Evolutionary conservation across 92 coral and sea anemone genomes (phyloP).

Genomic region (Bergia puertoricense): DNA sequence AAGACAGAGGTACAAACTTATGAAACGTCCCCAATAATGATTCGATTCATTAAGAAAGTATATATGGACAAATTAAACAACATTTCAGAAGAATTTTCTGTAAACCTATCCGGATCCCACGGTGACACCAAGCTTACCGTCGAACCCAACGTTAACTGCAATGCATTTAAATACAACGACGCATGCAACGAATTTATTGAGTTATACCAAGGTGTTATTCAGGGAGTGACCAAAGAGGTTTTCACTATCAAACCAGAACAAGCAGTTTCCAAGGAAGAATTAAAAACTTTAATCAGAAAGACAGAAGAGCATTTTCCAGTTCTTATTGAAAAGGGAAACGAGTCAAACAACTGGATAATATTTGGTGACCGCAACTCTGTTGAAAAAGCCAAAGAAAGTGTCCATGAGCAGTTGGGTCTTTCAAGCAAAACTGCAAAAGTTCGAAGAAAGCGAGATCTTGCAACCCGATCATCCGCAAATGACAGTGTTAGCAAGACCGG

Average conservation of each 20-base stretch:
- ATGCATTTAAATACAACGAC: conserved; percentile 29
- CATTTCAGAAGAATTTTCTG: conserved; percentile 31
- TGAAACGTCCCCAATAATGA: conserved; percentile 4
- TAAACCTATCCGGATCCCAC: neutral
- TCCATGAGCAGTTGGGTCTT: conserved; percentile 6
- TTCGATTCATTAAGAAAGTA: conserved; percentile 40
- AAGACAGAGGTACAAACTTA: conserved; percentile 2
- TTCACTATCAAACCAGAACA: conserved; percentile 8
- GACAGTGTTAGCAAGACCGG: neutral
- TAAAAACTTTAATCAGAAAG: neutral
- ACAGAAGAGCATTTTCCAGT: conserved; percentile 28
- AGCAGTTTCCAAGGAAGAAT: neutral
- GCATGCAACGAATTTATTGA: conserved; percentile 42
- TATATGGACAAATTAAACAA: neutral
- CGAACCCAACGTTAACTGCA: conserved; percentile 31
- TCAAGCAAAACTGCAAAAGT: neutral
- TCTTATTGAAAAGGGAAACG: conserved; percentile 34
- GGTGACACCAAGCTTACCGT: conserved; percentile 44
- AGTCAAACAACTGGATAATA: conserved; percentile 22
- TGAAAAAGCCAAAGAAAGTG: conserved; percentile 2
- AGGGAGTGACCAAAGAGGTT: conserved; percentile 42
- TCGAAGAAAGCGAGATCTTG: conserved; percentile 2
- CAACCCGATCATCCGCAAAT: neutral
- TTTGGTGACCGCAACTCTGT: conserved; percentile 55
- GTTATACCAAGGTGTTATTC: conserved; percentile 39